Percentiles rank a stretch among this genome's conserved stretches.
Evolutionary conservation across 1,140 invertebrate genomes (phyloP).

Genomic region (Musca vetustissima): DNA sequence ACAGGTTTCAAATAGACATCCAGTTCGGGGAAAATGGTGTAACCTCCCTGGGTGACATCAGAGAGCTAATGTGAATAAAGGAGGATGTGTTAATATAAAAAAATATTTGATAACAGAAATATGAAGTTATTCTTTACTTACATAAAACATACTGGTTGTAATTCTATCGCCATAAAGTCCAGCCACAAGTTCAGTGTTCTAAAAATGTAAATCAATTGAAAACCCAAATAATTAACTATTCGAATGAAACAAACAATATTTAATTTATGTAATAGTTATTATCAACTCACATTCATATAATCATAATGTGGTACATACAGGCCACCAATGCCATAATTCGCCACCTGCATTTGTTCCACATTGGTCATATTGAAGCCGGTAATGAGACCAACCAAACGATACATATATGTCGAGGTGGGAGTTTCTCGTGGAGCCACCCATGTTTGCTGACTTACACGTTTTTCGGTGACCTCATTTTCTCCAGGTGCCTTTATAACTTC

Average conservation of each 20-base stretch:
- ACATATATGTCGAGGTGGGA: conserved; percentile 70
- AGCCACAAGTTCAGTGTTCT: neutral
- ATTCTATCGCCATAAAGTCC: conserved; percentile 39
- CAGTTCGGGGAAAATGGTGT: conserved; percentile 89
- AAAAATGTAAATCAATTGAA: neutral
- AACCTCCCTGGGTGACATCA: conserved; percentile 90
- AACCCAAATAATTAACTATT: conserved; percentile 5
- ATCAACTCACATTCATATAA: conserved; percentile 42
- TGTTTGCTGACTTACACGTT: conserved; percentile 95
- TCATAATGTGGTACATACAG: conserved; percentile 73
- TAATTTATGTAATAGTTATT: neutral
- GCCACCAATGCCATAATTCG: conserved; percentile 72
- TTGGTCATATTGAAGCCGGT: conserved; percentile 77
- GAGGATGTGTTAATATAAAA: conserved; percentile 60
- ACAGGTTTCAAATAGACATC: conserved; percentile 81
- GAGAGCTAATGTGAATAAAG: conserved; percentile 80
- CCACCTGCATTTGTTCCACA: conserved; percentile 64
- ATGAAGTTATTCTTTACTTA: conserved; percentile 28
- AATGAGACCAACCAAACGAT: conserved; percentile 70
- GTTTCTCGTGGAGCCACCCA: conserved; percentile 87
- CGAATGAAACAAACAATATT: too few species aligned
- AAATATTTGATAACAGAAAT: too few species aligned
- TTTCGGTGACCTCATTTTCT: conserved; percentile 62
- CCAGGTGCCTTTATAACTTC: conserved; percentile 73
- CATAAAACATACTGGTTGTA: conserved; percentile 48